phyloP scores from a whole-genome alignment of 1,140 invertebrate species.

The Drosophila pectinifera region DNA sequence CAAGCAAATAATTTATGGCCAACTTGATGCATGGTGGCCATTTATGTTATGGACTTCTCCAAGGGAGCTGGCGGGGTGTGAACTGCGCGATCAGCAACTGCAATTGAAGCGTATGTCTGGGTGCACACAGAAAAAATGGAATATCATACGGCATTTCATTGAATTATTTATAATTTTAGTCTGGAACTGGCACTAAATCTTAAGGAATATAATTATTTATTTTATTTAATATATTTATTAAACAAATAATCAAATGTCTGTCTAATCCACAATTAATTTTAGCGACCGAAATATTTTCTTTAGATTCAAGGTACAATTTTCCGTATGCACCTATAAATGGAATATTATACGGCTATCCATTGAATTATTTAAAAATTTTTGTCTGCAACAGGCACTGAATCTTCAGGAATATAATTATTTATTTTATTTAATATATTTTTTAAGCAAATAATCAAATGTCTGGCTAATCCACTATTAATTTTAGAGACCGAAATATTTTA shows the following conservation, averaged over 20 bases:
- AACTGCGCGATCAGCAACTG: slow-evolving; percentile 74
- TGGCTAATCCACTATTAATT: not conserved
- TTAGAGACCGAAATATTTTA: not conserved
- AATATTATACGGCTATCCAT: not conserved
- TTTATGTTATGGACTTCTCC: slow-evolving; percentile 66
- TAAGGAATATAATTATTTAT: no score
- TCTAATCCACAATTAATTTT: not conserved
- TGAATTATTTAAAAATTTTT: not conserved
- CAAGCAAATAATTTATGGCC: slow-evolving; percentile 80
- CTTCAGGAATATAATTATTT: no score
- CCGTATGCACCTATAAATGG: not conserved
- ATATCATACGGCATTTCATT: not conserved
- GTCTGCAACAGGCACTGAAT: not conserved
- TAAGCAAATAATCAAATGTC: not conserved
- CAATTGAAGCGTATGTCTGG: slow-evolving; percentile 30
- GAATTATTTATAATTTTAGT: not conserved
- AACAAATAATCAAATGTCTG: not conserved
- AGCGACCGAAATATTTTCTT: not conserved
- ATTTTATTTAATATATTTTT: not conserved
- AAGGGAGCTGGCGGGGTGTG: slow-evolving; percentile 46
- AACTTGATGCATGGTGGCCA: slow-evolving; percentile 78
- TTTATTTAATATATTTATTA: not conserved
- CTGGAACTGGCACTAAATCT: no score
- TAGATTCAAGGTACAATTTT: not conserved
- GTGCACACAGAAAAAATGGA: not conserved